A percentile compares a stretch with the other conserved stretches of the same genome.
These are phyloP conservation scores for Colletes latitarsis DNA, from an alignment of 1,140 invertebrate genomes.

Conservation along the genomic window DNA sequence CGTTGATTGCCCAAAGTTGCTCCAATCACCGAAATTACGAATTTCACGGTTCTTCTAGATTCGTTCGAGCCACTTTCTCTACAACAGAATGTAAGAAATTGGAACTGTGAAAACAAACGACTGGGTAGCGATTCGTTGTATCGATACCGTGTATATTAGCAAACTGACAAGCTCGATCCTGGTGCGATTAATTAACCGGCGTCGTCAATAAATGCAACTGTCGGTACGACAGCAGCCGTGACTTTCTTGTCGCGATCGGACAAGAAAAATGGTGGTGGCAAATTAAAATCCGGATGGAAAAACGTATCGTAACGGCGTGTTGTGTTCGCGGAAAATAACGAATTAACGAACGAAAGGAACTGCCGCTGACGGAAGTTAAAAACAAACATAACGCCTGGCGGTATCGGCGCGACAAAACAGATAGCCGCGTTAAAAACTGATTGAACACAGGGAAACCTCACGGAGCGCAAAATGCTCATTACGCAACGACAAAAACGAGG, in stretches of 20 bases:
- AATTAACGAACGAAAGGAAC: slow-evolving; percentile 32
- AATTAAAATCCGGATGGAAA: slow-evolving; percentile 22
- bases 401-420: not conserved
- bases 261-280: slow-evolving; percentile 9
- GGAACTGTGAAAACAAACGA: not conserved
- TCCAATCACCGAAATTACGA: too few species aligned
- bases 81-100: not conserved
- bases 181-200: slow-evolving; percentile 56
- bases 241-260: slow-evolving; percentile 24
- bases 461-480: slow-evolving; percentile 22
- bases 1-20: too few species aligned
- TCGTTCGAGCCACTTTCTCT: too few species aligned
- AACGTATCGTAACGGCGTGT: slow-evolving; percentile 19
- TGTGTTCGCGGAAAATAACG: not conserved
- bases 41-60: too few species aligned
- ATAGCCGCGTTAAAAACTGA: not conserved
- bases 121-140: not conserved
- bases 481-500: slow-evolving; percentile 2
- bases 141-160: slow-evolving; percentile 24
- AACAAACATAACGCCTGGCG: not conserved
- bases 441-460: not conserved
- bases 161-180: slow-evolving; percentile 15
- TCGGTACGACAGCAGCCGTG: not conserved
- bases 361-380: not conserved
- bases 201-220: slow-evolving; percentile 34